Conservation (phyloP, 2,797 vertebrate species). For the Falco naumanni region DNA sequence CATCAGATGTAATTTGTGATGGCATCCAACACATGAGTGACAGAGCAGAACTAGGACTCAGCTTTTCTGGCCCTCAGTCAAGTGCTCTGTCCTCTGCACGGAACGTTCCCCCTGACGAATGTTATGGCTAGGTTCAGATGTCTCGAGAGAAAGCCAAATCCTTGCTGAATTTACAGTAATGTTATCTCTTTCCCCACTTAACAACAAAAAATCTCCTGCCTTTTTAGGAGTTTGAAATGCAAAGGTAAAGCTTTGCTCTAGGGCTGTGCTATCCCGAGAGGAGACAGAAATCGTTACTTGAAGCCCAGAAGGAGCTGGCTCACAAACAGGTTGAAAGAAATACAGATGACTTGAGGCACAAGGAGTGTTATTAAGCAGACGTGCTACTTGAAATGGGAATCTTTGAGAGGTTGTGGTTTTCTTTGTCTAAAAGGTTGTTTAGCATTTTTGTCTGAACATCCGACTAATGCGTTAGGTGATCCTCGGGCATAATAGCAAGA, state of each 20-base stretch:
- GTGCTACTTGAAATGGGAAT: not conserved
- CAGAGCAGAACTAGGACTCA: not conserved
- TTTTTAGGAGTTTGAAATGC: not conserved
- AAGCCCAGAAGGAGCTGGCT: not conserved
- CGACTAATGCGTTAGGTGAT: not conserved
- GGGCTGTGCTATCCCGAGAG: not conserved
- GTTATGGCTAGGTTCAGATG: not conserved
- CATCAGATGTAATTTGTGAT: not conserved
- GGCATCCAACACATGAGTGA: not conserved
- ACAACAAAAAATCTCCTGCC: not conserved
- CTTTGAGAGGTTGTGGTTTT: not conserved
- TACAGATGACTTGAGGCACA: not conserved
- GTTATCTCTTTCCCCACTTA: not conserved
- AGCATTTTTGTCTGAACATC: not conserved
- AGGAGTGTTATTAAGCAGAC: slow-evolving; percentile 16
- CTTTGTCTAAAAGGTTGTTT: not conserved
- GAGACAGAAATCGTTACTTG: not conserved
- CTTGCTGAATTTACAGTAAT: not conserved
- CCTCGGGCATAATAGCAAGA: not conserved
- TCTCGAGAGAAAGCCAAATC: not conserved
- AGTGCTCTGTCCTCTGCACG: not conserved
- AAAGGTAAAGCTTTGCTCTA: slow-evolving; percentile 10
- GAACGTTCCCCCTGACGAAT: not conserved
- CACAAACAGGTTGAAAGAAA: not conserved
- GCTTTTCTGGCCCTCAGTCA: not conserved